Evolutionary conservation across 2,113 vertebrate genomes (phyloP).

Genomic region (Pseudorectes ferrugineus): DNA sequence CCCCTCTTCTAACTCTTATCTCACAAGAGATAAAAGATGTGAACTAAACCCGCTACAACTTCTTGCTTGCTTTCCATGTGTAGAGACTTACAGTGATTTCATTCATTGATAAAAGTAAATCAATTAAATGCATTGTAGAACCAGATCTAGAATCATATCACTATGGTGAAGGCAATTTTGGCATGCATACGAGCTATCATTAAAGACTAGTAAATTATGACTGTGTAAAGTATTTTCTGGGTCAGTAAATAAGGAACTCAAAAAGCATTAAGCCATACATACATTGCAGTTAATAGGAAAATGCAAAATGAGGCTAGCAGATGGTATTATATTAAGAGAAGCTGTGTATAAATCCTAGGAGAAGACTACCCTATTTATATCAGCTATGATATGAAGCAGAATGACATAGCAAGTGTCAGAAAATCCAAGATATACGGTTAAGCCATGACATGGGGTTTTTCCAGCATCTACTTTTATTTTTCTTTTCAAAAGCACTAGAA

Average conservation of each 20-base stretch:
- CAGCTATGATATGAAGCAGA: background rate
- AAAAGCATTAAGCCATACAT: background rate
- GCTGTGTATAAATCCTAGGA: background rate
- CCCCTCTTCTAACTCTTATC: too few relatives aligned
- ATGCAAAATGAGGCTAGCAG: background rate
- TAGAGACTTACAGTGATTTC: background rate
- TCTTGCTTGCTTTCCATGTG: background rate
- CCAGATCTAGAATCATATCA: background rate
- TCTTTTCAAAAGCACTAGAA: background rate
- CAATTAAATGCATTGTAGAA: background rate
- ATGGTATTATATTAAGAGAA: background rate
- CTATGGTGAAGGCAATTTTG: background rate
- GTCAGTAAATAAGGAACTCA: background rate
- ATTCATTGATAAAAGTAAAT: background rate
- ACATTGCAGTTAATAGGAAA: background rate
- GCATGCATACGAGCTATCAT: background rate
- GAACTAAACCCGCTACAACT: too few relatives aligned
- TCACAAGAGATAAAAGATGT: too few relatives aligned
- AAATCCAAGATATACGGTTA: background rate
- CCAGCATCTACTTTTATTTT: background rate
- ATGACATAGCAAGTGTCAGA: background rate
- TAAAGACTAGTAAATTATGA: background rate
- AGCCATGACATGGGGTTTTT: background rate
- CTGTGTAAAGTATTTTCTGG: background rate
- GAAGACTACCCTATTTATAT: background rate